Conservation (phyloP, 2,113 vertebrate genomes). For the Perccottus glenii region DNA sequence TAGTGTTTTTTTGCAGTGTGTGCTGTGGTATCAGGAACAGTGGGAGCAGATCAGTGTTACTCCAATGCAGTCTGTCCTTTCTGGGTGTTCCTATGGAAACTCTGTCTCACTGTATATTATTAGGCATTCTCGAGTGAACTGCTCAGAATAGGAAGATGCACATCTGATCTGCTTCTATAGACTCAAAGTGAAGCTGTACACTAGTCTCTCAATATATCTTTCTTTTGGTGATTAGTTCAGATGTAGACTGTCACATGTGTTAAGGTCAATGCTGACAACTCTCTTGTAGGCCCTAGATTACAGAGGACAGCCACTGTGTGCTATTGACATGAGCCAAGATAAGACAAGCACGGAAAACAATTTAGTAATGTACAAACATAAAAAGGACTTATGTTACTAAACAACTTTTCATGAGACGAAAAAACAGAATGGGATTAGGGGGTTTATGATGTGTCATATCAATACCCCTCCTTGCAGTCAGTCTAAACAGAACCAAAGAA, state of each 20-base stretch:
- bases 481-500: neutral
- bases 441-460: too few species aligned
- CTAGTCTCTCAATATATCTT: slow-evolving; percentile 16
- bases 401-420: too few species aligned
- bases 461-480: too few species aligned
- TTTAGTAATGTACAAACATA: too few species aligned
- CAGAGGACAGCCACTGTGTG: slow-evolving; percentile 12
- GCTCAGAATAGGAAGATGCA: slow-evolving; percentile 67
- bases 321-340: slow-evolving; percentile 21
- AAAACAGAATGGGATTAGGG: too few species aligned
- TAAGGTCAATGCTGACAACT: slow-evolving; percentile 33
- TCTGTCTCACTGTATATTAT: slow-evolving; percentile 72
- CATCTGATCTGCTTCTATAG: slow-evolving; percentile 52
- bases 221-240: slow-evolving; percentile 23
- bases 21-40: slow-evolving; percentile 63
- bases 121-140: slow-evolving; percentile 67
- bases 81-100: slow-evolving; percentile 80
- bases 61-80: slow-evolving; percentile 70
- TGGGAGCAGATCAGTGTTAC: slow-evolving; percentile 70
- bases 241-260: slow-evolving; percentile 18
- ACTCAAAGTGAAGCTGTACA: slow-evolving; percentile 41
- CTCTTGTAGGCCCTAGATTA: slow-evolving; percentile 39
- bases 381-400: too few species aligned
- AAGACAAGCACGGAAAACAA: slow-evolving; percentile 5
- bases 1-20: slow-evolving; percentile 22